These are phyloP conservation scores for Pedionomus torquatus DNA, from an alignment of 2,113 vertebrate genomes.

Conservation along the genomic window DNA sequence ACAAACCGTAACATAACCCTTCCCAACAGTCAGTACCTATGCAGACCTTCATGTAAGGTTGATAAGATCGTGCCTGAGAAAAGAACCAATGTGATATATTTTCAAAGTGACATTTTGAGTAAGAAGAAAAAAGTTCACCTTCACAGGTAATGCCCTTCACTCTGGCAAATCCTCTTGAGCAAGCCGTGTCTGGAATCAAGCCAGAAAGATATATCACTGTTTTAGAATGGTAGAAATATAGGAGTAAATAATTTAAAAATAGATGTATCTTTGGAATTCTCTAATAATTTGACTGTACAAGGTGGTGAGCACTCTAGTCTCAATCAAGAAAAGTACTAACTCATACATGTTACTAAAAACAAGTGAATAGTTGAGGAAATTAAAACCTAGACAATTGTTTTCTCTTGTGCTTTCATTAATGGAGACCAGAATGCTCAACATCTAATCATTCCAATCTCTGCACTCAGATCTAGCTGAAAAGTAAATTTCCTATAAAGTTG, in stretches of 20 bases:
- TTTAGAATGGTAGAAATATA: background rate
- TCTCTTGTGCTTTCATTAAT: background rate
- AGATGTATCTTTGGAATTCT: background rate
- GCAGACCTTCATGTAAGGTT: background rate
- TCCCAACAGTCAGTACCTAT: background rate
- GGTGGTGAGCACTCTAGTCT: background rate
- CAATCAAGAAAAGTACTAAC: background rate
- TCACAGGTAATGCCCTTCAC: constrained; percentile 78
- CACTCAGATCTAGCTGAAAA: background rate
- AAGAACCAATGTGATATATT: background rate
- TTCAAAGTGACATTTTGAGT: background rate
- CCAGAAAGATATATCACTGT: background rate
- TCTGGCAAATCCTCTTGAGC: constrained; percentile 79
- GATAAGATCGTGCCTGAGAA: background rate
- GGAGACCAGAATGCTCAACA: background rate
- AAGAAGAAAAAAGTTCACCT: constrained; percentile 64
- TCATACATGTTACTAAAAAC: background rate
- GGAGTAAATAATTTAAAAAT: background rate
- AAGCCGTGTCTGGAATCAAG: constrained; percentile 72
- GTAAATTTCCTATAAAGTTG: background rate
- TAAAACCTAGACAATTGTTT: background rate
- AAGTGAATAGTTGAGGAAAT: background rate
- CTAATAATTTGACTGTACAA: background rate
- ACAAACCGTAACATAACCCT: background rate
- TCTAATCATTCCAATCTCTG: background rate